phyloP scores from a whole-genome alignment of 35 echinoderm and acorn worm species.

The Patiria miniata region DNA sequence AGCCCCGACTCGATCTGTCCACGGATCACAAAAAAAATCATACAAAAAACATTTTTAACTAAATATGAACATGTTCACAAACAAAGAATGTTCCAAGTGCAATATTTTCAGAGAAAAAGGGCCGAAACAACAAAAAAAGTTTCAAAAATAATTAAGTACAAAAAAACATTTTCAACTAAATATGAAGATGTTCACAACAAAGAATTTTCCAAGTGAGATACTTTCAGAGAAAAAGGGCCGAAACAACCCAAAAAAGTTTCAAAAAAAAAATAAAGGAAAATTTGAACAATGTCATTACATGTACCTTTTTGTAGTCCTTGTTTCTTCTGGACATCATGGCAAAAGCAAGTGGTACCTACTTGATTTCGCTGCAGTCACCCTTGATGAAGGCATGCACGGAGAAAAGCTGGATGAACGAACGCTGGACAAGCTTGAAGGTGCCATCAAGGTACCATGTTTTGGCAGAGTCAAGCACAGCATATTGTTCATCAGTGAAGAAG shows the following conservation, averaged over 20 bases:
- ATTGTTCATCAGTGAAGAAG: not conserved
- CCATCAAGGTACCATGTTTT: conserved; percentile 49
- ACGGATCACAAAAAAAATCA: no score
- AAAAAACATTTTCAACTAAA: no score
- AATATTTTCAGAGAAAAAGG: no score
- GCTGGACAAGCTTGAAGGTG: conserved; percentile 41
- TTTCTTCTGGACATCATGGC: conserved; percentile 49
- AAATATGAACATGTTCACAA: no score
- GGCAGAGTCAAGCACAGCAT: not conserved
- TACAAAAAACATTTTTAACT: no score
- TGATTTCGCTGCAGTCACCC: not conserved
- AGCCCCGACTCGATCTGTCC: not conserved
- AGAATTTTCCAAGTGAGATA: no score
- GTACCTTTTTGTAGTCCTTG: conserved; percentile 45
- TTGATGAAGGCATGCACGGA: conserved; percentile 48
- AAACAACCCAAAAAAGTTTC: no score
- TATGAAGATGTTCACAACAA: no score
- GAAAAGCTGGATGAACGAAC: conserved; percentile 59
- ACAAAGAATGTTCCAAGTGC: no score
- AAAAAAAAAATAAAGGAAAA: not conserved
- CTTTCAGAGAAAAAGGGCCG: no score
- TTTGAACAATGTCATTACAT: not conserved
- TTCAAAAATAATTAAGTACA: no score
- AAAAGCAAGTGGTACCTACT: conserved; percentile 61
- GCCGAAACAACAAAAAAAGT: no score